Evolutionary conservation across 2,888 invertebrate species (phyloP), one percentile per base, ranked within the genome.

Genomic region (Hydroisotoma schaefferi): DNA sequence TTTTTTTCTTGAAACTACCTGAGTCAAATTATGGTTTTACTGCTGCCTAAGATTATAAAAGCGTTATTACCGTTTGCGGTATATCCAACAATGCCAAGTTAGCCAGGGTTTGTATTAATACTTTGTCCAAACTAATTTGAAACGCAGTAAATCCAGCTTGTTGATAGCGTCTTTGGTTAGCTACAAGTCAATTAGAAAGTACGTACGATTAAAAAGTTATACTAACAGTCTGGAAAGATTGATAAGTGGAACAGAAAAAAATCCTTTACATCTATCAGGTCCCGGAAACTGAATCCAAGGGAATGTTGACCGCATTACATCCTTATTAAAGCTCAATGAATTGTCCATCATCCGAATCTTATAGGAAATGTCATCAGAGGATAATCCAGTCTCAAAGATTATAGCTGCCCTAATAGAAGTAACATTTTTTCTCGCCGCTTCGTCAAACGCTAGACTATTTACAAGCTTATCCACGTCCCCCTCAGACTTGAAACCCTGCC

Each of bases 281-380:
- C 70, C 71, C 25, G 71, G 72, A 27, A 69, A 38, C 55, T 71
- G 71, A 29, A 73, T 64, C 44, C 55, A 49, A 0, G 70, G 69
- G 44, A 71, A 70, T 0, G 67, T 55, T 5, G 53, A 38, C 12
- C n/a, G 10, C 43, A 53, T 53, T 3, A 40, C 53, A 20, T 63
- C 33, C 15, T 56, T 54, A 18, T 70, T 67, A 25, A 65, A 38
- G 22, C 51, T 55, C 29, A 56, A 23, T 2, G 25, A 26, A n/a
- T 59, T 46, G 43, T 63, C 60, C n/a, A 66, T 58, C 56, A 69
- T 47, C 27, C 72, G 63, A 46, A 72, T 68, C 54, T 68, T 72
- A 43, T 72, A 72, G 1, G 68, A 48, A 40, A 67, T 51, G 2
- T 33, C 51, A 4, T 40, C 47, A 33, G 29, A 20, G 33, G 15